Percentiles rank a stretch among this genome's conserved stretches.
These are phyloP conservation scores for Bradypodion ventrale DNA, from an alignment of 2,797 vertebrate species.

Conservation along the genomic window DNA sequence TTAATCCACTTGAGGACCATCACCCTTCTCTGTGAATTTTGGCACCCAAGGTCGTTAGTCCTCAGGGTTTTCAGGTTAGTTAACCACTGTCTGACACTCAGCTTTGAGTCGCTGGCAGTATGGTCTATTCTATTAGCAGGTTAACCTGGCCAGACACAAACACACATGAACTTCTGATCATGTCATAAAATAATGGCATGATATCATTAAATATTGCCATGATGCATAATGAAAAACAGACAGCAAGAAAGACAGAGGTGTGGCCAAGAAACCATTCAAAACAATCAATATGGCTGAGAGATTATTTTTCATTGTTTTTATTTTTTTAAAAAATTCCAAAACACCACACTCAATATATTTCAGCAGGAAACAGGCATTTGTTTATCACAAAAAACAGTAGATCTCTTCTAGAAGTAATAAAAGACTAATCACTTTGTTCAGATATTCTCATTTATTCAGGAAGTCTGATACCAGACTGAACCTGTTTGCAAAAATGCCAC, in stretches of 20 bases:
- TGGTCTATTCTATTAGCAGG: too few relatives aligned
- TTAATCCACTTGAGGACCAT: too few relatives aligned
- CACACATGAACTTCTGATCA: too few relatives aligned
- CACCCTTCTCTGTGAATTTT: too few relatives aligned
- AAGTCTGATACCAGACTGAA: neutral
- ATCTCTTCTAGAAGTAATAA: conserved; percentile 38
- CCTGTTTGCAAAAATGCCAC: conserved; percentile 17
- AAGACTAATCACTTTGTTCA: neutral
- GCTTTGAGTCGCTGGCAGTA: too few relatives aligned
- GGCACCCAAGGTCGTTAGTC: too few relatives aligned
- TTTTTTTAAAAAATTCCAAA: neutral
- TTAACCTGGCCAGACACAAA: too few relatives aligned
- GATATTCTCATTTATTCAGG: conserved; percentile 23
- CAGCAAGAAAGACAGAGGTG: neutral
- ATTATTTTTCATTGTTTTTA: conserved; percentile 7
- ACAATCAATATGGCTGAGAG: neutral
- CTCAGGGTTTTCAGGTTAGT: too few relatives aligned
- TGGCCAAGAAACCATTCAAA: fast-evolving
- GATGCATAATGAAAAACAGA: neutral
- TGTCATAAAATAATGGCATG: conserved; percentile 32
- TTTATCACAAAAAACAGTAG: conserved; percentile 28
- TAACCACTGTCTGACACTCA: too few relatives aligned
- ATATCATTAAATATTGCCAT: conserved; percentile 1
- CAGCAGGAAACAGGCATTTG: neutral
- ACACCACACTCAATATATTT: conserved; percentile 21